These are phyloP conservation scores for Metellina segmentata DNA, from an alignment of 2,888 invertebrate genomes.

Conservation along the genomic window DNA sequence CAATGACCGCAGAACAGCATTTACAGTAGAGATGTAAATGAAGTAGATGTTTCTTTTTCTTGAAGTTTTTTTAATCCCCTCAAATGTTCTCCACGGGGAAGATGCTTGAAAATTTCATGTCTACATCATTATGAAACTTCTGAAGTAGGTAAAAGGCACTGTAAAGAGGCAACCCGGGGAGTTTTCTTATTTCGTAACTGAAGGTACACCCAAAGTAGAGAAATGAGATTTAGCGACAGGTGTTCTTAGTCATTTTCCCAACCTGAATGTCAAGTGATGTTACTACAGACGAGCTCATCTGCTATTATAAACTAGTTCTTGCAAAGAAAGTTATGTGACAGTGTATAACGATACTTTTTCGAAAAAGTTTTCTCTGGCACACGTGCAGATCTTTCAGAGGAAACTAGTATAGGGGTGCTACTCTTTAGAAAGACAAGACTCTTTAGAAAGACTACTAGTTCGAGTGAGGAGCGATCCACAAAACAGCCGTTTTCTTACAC, in stretches of 20 bases:
- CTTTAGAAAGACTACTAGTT: no score
- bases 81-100: background rate
- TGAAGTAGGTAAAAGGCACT: background rate
- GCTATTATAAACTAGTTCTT: no score
- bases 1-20: slow-evolving; percentile 6
- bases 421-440: no score
- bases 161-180: background rate
- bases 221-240: background rate
- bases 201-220: background rate
- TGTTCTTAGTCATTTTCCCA: background rate
- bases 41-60: background rate
- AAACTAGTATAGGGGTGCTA: no score
- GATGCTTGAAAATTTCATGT: background rate
- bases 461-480: no score
- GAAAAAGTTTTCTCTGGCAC: no score
- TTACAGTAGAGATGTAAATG: background rate
- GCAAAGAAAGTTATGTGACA: no score
- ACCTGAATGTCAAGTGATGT: background rate
- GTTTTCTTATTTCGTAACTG: background rate
- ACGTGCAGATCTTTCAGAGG: no score
- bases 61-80: background rate
- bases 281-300: background rate
- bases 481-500: no score
- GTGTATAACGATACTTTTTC: no score
- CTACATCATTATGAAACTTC: background rate